Percentiles rank a stretch among this genome's conserved stretches.
phyloP scores from a whole-genome alignment of 2,888 invertebrate species.

The Pollenia angustigena region DNA sequence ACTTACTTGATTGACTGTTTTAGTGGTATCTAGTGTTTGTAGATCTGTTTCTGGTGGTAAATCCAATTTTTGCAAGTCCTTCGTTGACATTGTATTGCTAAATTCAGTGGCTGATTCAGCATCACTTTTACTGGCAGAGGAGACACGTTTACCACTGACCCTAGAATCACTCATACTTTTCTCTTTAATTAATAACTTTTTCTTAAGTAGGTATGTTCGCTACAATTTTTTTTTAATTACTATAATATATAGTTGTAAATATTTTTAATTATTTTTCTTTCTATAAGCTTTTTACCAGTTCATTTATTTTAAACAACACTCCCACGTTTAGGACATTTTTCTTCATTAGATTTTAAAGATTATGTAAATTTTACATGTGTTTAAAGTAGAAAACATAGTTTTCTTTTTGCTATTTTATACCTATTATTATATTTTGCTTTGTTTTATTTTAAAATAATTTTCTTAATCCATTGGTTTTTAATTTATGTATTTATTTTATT shows the following conservation, averaged over 20 bases:
- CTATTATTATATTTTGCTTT: background rate
- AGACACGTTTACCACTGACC: constrained; percentile 52
- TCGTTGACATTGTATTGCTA: constrained; percentile 43
- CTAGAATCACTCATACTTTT: constrained; percentile 65
- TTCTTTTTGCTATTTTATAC: background rate
- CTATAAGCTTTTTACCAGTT: background rate
- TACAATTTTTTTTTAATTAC: background rate
- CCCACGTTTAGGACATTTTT: constrained; percentile 61
- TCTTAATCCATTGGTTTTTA: constrained; percentile 9
- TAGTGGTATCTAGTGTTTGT: constrained; percentile 47
- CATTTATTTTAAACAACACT: constrained; percentile 30
- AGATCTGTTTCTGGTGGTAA: constrained; percentile 52
- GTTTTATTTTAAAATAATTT: constrained; percentile 1
- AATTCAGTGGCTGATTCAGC: constrained; percentile 39
- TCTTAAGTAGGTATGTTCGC: constrained; percentile 2
- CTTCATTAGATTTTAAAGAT: constrained; percentile 5
- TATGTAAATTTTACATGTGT: constrained; percentile 38
- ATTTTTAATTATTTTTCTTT: constrained; percentile 3
- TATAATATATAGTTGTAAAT: background rate
- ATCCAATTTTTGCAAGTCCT: constrained; percentile 47
- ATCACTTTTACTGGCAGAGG: constrained; percentile 41
- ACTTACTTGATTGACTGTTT: constrained; percentile 60
- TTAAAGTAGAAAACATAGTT: constrained; percentile 21
- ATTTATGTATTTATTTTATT: constrained; percentile 11
- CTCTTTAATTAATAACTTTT: background rate